Evolutionary conservation across 2,888 invertebrate genomes (phyloP), one percentile per base, ranked within the genome.

Genomic region (Quadroppia sp.): DNA sequence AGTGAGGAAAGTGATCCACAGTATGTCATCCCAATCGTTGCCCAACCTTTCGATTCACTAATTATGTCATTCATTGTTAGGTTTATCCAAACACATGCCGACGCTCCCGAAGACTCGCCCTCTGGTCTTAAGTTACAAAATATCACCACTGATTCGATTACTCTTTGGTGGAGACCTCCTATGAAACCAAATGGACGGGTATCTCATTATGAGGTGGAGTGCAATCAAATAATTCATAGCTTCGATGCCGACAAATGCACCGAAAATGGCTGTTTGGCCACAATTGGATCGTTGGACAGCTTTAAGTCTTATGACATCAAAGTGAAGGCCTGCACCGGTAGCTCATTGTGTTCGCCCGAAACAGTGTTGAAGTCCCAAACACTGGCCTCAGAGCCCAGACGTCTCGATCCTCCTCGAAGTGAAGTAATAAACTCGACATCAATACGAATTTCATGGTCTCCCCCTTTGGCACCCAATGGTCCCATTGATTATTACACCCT

Each of bases 1-100:
- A 76, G 76, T 73, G 76, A 76, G 36, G 75, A 76, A 30, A 72
- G 74, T 13, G 75, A 75, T 25, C 45, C 71, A 20, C 61, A 23
- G 40, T 73, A 32, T 53, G 72, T 64, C 36, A 15, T 17, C 0
- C 75, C 76, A n/a, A 25, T 32, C 7, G 28, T 71, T n/a, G n/a
- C n/a, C n/a, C n/a, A n/a, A n/a, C n/a, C n/a, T n/a, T n/a, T n/a
- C n/a, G n/a, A n/a, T n/a, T n/a, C n/a, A n/a, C n/a, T n/a, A n/a
- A n/a, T n/a, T n/a, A n/a, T n/a, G n/a, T n/a, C n/a, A n/a, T n/a
- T n/a, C n/a, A n/a, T n/a, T n/a, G n/a, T n/a, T n/a, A n/a, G n/a
- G n/a, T n/a, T n/a, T n/a, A n/a, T n/a, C n/a, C n/a, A n/a, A n/a
- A n/a, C n/a, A n/a, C n/a, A n/a, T n/a, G n/a, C n/a, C 13, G 74